Evolutionary conservation across 2,888 invertebrate genomes (phyloP).

Genomic region (Schizaphis graminum): DNA sequence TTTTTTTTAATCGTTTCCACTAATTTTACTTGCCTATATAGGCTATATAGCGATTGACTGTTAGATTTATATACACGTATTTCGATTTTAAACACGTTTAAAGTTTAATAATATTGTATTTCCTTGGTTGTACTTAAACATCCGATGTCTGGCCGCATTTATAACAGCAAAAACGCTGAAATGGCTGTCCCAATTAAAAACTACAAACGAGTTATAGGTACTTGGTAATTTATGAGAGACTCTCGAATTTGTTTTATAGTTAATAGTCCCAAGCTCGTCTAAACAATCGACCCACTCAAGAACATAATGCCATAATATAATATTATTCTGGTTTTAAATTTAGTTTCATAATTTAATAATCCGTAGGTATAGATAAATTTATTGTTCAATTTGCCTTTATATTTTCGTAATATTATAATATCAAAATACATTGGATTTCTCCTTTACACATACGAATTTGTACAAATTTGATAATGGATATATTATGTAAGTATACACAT

Average conservation of each 20-base stretch:
- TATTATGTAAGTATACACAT: neutral
- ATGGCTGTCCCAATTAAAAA: conserved; percentile 7
- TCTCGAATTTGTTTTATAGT: neutral
- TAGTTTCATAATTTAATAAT: neutral
- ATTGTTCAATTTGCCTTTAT: neutral
- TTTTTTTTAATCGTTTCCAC: neutral
- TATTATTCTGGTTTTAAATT: conserved; percentile 1
- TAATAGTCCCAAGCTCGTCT: neutral
- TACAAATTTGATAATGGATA: neutral
- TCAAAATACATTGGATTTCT: neutral
- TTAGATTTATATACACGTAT: neutral
- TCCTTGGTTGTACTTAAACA: neutral
- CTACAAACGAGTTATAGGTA: conserved; percentile 23
- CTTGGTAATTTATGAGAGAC: neutral
- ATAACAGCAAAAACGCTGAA: neutral
- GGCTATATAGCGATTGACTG: neutral
- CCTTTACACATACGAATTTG: neutral
- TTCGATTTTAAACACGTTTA: conserved; percentile 18
- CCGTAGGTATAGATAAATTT: neutral
- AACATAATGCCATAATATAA: neutral
- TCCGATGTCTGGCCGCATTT: neutral
- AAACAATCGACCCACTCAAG: neutral
- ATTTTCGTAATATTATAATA: neutral
- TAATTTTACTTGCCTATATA: neutral
- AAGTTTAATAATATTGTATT: neutral